Percentiles rank a stretch among this genome's conserved stretches.
phyloP scores from a whole-genome alignment of 2,797 vertebrate species.

The Parauchenoglanis ngamensis region DNA sequence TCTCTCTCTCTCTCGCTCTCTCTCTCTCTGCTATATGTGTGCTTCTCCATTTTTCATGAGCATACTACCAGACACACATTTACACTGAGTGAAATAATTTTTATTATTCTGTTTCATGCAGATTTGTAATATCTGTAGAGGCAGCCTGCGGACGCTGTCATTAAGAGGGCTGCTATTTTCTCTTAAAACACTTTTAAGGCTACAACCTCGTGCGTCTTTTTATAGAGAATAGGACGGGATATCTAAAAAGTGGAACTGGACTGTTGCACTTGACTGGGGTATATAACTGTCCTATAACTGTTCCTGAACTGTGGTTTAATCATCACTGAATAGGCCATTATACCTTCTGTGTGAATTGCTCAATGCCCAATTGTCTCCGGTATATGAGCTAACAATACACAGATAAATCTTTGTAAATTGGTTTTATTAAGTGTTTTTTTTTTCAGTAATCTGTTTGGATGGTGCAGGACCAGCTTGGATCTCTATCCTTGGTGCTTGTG shows the following conservation, averaged over 20 bases:
- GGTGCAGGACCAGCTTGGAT: not conserved
- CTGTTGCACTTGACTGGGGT: not conserved
- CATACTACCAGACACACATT: slow-evolving; percentile 4
- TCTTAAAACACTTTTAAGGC: slow-evolving; percentile 4
- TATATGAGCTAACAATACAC: not conserved
- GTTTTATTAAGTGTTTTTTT: slow-evolving; percentile 19
- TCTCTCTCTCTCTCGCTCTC: slow-evolving; percentile 5
- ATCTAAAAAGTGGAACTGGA: slow-evolving; percentile 54
- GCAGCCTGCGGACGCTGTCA: not conserved
- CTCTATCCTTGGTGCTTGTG: not conserved
- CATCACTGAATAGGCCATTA: not conserved
- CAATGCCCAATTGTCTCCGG: not conserved
- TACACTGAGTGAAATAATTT: slow-evolving; percentile 6
- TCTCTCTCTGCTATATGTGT: slow-evolving; percentile 46
- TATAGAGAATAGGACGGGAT: slow-evolving; percentile 52
- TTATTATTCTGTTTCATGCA: slow-evolving; percentile 19
- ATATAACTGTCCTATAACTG: not conserved
- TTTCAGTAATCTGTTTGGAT: not conserved
- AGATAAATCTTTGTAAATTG: not conserved
- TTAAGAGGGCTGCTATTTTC: not conserved
- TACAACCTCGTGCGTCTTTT: slow-evolving; percentile 58
- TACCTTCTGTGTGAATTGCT: not conserved
- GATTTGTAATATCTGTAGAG: slow-evolving; percentile 3
- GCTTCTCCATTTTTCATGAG: slow-evolving; percentile 42
- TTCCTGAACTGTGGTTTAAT: not conserved